Conservation (phyloP, 2,888 invertebrate species). For the Pilophorus perplexus region DNA sequence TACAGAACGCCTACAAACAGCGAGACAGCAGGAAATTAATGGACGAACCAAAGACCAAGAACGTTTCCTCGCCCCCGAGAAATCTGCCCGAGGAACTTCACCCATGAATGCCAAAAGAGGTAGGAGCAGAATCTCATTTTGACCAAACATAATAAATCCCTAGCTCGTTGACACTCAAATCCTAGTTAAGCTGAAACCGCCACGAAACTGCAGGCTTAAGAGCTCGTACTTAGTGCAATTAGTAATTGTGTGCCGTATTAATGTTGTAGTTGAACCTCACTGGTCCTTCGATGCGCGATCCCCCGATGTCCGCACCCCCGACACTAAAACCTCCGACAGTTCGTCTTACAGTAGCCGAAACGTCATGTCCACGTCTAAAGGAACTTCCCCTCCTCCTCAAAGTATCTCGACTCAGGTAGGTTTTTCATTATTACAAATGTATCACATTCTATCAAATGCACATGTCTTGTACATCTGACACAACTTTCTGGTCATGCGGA, state of each 20-base stretch:
- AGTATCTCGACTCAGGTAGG: constrained; percentile 80
- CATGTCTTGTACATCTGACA: too few relatives aligned
- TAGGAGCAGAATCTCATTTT: constrained; percentile 66
- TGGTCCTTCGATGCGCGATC: constrained; percentile 4
- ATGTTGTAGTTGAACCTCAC: constrained; percentile 12
- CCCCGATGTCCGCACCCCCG: constrained; percentile 20
- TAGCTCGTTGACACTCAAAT: too few relatives aligned
- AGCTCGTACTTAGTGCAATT: too few relatives aligned
- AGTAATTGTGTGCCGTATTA: too few relatives aligned
- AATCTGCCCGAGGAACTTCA: constrained; percentile 18
- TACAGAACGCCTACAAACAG: not conserved
- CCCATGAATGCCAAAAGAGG: constrained; percentile 56
- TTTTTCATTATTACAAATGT: too few relatives aligned
- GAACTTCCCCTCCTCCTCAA: constrained; percentile 66
- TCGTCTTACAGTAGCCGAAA: constrained; percentile 35
- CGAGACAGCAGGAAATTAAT: not conserved
- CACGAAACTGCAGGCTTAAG: too few relatives aligned
- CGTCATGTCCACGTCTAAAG: constrained; percentile 39
- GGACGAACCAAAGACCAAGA: not conserved
- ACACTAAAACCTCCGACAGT: constrained; percentile 36
- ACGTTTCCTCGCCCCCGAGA: constrained; percentile 6
- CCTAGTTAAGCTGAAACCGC: too few relatives aligned
- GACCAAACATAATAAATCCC: not conserved
- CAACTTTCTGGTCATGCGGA: too few relatives aligned
- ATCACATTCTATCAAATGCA: too few relatives aligned